Evolutionary conservation across 2,888 invertebrate species (phyloP).

Genomic region (Diloba caeruleocephala): DNA sequence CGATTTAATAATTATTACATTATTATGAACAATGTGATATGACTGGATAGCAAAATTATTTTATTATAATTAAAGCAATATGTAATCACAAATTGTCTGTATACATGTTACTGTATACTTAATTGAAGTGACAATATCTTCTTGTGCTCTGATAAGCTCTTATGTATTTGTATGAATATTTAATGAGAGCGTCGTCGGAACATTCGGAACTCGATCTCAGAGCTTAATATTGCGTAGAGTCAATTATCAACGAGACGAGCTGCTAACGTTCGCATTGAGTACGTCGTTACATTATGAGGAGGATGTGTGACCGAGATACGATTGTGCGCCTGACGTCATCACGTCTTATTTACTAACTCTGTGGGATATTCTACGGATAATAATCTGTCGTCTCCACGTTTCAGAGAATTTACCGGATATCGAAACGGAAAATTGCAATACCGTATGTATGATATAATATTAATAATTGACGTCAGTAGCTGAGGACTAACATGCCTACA

Average conservation of each 20-base stretch:
- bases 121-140: neutral
- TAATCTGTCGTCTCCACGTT: constrained; percentile 41
- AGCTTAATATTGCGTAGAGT: constrained; percentile 34
- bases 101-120: neutral
- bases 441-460: constrained; percentile 40
- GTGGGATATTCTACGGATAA: constrained; percentile 55
- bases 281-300: constrained; percentile 55
- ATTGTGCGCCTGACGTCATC: constrained; percentile 59
- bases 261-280: constrained; percentile 39
- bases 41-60: neutral
- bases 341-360: constrained; percentile 40
- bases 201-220: constrained; percentile 36
- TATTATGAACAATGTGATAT: too few relatives aligned
- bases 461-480: constrained; percentile 39
- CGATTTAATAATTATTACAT: neutral
- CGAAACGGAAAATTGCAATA: constrained; percentile 48
- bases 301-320: constrained; percentile 59
- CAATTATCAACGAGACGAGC: constrained; percentile 35
- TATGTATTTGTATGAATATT: constrained; percentile 8
- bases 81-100: neutral
- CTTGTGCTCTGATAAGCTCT: neutral
- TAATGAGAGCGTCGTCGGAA: constrained; percentile 15
- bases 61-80: neutral
- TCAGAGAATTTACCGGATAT: constrained; percentile 52
- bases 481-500: constrained; percentile 36